Evolutionary conservation across 1,140 invertebrate species (phyloP).

Genomic region (Euwallacea fornicatus): DNA sequence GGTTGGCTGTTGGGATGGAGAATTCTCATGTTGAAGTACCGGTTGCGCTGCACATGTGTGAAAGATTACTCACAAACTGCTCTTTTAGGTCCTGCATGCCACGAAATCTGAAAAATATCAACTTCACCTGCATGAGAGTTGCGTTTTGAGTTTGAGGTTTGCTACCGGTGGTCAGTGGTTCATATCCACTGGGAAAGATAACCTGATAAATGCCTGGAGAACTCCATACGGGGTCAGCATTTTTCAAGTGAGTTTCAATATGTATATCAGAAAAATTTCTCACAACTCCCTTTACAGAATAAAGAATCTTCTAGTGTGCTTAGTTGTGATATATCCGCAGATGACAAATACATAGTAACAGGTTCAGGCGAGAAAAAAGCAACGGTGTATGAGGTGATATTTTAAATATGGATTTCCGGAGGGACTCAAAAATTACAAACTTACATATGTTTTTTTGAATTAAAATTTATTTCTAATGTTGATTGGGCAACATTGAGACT

Average conservation of each 20-base stretch:
- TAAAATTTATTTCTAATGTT: too few species aligned
- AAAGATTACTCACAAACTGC: background rate
- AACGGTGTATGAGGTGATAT: slow-evolving; percentile 98
- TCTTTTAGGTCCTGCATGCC: slow-evolving; percentile 75
- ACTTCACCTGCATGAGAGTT: slow-evolving; percentile 96
- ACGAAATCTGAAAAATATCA: slow-evolving; percentile 97
- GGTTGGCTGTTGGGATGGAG: slow-evolving; percentile 98
- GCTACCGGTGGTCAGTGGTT: slow-evolving; percentile 99
- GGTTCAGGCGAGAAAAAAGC: slow-evolving; percentile 99
- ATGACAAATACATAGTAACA: slow-evolving; percentile 98
- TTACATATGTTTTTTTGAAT: too few species aligned
- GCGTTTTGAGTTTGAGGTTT: slow-evolving; percentile 95
- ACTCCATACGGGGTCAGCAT: slow-evolving; percentile 98
- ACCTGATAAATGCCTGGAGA: slow-evolving; percentile 96
- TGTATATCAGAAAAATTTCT: background rate
- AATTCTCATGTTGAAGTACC: slow-evolving; percentile 90
- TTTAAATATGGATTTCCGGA: slow-evolving; percentile 57
- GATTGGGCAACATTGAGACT: too few species aligned
- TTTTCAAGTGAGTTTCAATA: slow-evolving; percentile 79
- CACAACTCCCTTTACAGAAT: slow-evolving; percentile 68
- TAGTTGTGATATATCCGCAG: slow-evolving; percentile 97
- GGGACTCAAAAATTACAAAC: too few species aligned
- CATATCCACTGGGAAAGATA: slow-evolving; percentile 98
- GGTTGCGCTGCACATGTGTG: background rate
- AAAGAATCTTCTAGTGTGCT: slow-evolving; percentile 98